Conservation (phyloP, 2,797 vertebrate species). For the Lacerta viridis region DNA sequence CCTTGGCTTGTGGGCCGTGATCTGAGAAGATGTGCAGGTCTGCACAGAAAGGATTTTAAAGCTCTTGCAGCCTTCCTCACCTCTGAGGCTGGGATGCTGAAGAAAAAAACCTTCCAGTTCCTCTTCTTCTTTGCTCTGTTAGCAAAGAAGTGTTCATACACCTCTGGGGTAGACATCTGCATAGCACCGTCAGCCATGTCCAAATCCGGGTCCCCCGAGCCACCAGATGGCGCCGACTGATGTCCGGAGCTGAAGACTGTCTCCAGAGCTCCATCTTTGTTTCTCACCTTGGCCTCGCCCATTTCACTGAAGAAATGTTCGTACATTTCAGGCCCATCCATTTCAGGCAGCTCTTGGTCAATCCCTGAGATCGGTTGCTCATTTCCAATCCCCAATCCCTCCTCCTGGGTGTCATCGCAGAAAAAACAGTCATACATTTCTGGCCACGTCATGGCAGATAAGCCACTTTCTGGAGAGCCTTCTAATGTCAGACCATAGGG, state of each 20-base stretch:
- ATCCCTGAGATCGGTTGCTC: neutral
- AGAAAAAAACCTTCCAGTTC: conserved; percentile 59
- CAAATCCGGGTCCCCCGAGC: accelerated
- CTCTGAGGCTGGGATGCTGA: conserved; percentile 25
- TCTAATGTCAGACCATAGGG: accelerated
- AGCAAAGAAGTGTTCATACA: conserved; percentile 83
- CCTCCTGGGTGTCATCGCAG: conserved; percentile 79
- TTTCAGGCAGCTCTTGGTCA: conserved; percentile 1
- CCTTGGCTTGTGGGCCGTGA: accelerated
- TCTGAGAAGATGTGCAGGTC: accelerated
- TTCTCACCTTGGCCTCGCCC: conserved; percentile 10
- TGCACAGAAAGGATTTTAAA: conserved; percentile 55
- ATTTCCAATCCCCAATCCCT: neutral
- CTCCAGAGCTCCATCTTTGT: conserved; percentile 38
- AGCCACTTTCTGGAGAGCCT: neutral
- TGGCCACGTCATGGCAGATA: conserved; percentile 80
- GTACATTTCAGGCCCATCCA: conserved; percentile 80
- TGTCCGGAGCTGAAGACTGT: conserved; percentile 6
- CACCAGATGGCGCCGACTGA: accelerated
- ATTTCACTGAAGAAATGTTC: conserved; percentile 81
- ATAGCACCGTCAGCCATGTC: conserved; percentile 25
- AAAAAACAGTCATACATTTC: conserved; percentile 93
- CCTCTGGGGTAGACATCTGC: conserved; percentile 78
- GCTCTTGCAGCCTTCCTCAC: conserved; percentile 58
- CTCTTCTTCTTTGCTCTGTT: neutral